Evolutionary conservation across 2,797 vertebrate genomes (phyloP).

Genomic region (Myripristis murdjan): DNA sequence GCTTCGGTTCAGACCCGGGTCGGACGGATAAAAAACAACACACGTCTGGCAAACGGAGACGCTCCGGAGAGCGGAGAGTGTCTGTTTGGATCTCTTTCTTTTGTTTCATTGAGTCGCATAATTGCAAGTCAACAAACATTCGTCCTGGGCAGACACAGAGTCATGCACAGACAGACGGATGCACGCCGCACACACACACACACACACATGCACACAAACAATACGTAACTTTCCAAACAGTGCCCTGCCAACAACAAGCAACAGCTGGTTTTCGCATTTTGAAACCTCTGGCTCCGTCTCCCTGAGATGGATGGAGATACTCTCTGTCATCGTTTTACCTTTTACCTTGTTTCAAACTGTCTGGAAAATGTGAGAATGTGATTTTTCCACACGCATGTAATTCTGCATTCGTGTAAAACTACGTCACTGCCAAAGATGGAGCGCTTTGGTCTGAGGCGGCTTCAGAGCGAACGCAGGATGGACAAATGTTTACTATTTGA

Average conservation of each 20-base stretch:
- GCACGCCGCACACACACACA: neutral
- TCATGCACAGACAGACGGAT: slow-evolving; percentile 39
- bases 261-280: slow-evolving; percentile 73
- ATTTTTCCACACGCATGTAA: slow-evolving; percentile 51
- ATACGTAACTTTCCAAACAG: slow-evolving; percentile 61
- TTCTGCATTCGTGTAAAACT: slow-evolving; percentile 6
- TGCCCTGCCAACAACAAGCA: slow-evolving; percentile 69
- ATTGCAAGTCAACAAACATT: slow-evolving; percentile 68
- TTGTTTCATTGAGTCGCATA: slow-evolving; percentile 70
- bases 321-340: slow-evolving; percentile 47
- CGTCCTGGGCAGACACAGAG: slow-evolving; percentile 51
- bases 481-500: slow-evolving; percentile 20
- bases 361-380: slow-evolving; percentile 62
- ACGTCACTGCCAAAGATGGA: slow-evolving; percentile 32
- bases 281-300: slow-evolving; percentile 43
- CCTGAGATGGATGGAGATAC: slow-evolving; percentile 46
- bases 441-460: slow-evolving; percentile 9
- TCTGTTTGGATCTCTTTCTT: slow-evolving; percentile 80
- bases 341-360: slow-evolving; percentile 58
- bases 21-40: slow-evolving; percentile 63
- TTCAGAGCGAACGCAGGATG: neutral
- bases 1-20: slow-evolving; percentile 61
- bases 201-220: slow-evolving; percentile 43
- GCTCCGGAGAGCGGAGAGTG: slow-evolving; percentile 53
- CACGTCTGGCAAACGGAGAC: slow-evolving; percentile 43